These are phyloP conservation scores for Gambusia yucatana DNA, from an alignment of 2,797 vertebrate species.

Conservation along the genomic window DNA sequence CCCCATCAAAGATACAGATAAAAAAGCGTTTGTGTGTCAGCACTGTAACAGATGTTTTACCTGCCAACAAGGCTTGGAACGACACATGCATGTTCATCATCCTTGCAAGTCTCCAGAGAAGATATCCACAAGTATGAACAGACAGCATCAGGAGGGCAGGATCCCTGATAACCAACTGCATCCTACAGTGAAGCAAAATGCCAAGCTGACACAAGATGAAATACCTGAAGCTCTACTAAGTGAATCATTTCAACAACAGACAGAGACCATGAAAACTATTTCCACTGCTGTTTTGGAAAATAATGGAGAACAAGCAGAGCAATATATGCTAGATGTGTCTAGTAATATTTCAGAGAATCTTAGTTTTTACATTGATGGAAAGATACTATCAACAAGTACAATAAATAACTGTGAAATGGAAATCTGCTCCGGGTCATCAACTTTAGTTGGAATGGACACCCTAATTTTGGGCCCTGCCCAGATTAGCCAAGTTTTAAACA, in stretches of 20 bases:
- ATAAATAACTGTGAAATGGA: slow-evolving; percentile 91
- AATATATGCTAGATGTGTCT: slow-evolving; percentile 94
- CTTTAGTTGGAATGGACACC: slow-evolving; percentile 88
- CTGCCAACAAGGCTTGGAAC: slow-evolving; percentile 89
- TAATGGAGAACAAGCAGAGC: slow-evolving; percentile 82
- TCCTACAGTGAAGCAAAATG: slow-evolving; percentile 81
- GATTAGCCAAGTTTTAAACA: slow-evolving; percentile 82
- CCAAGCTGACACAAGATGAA: slow-evolving; percentile 75
- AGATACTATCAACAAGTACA: slow-evolving; percentile 90
- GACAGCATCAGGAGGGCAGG: slow-evolving; percentile 88
- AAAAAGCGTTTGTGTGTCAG: slow-evolving; percentile 86
- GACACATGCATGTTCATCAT: slow-evolving; percentile 89
- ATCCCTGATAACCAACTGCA: slow-evolving; percentile 88
- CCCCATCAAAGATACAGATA: slow-evolving; percentile 70
- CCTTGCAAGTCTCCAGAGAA: slow-evolving; percentile 92
- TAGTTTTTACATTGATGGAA: slow-evolving; percentile 95
- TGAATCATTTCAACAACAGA: slow-evolving; percentile 44
- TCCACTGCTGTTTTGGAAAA: slow-evolving; percentile 68
- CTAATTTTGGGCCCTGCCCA: slow-evolving; percentile 87
- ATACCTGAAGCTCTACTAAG: slow-evolving; percentile 53
- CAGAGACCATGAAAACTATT: slow-evolving; percentile 30
- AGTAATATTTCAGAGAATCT: slow-evolving; percentile 96
- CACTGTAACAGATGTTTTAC: slow-evolving; percentile 89
- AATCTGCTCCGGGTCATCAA: slow-evolving; percentile 83
- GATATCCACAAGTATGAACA: slow-evolving; percentile 88